Conservation (phyloP, 2,797 vertebrate species). For the Aeoliscus strigatus region DNA sequence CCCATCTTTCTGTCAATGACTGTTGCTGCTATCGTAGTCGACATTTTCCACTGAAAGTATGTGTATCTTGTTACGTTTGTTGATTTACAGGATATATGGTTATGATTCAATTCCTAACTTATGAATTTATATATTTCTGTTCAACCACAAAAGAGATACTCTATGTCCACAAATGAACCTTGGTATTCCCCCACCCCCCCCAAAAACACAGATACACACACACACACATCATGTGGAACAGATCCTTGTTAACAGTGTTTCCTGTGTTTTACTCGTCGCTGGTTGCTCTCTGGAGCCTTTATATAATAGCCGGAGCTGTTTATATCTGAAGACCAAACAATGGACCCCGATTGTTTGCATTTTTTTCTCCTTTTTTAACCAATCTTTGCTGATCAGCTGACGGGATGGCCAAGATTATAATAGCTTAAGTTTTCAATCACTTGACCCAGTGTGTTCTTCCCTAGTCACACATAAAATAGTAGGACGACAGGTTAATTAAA, state of each 20-base stretch:
- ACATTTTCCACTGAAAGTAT: no score
- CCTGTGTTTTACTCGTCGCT: slow-evolving; percentile 68
- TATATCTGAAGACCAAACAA: slow-evolving; percentile 64
- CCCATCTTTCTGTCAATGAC: no score
- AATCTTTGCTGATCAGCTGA: slow-evolving; percentile 66
- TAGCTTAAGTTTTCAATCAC: slow-evolving; percentile 50
- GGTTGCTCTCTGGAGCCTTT: slow-evolving; percentile 58
- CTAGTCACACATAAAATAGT: slow-evolving; percentile 16
- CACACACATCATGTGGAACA: slow-evolving; percentile 60
- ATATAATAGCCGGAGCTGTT: slow-evolving; percentile 61
- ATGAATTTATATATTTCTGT: no score
- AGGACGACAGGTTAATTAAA: slow-evolving; percentile 17
- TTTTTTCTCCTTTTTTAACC: slow-evolving; percentile 27
- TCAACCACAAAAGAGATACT: background rate
- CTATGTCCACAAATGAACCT: slow-evolving; percentile 34
- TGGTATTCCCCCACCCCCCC: slow-evolving; percentile 14
- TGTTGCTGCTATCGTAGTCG: no score
- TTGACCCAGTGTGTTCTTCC: slow-evolving; percentile 21
- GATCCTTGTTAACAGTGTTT: slow-evolving; percentile 67
- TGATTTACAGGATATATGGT: no score
- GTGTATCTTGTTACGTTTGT: no score
- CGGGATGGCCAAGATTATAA: slow-evolving; percentile 61
- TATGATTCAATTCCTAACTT: no score
- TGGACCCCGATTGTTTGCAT: slow-evolving; percentile 58
- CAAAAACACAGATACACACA: slow-evolving; percentile 22